phyloP scores from a whole-genome alignment of 2,888 invertebrate species.

The Euplagia quadripunctaria region DNA sequence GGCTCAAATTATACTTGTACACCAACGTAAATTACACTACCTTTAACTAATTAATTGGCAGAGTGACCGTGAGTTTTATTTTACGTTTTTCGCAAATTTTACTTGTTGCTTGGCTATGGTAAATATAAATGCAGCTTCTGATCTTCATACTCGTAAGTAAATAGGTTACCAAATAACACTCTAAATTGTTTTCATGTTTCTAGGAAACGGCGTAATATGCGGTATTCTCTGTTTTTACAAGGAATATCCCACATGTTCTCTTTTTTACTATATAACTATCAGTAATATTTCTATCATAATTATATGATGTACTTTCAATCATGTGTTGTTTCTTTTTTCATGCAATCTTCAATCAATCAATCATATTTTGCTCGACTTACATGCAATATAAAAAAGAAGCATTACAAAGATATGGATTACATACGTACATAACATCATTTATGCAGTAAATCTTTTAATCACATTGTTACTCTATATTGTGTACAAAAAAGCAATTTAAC shows the following conservation, averaged over 20 bases:
- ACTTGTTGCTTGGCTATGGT: too few relatives aligned
- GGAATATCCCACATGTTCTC: too few relatives aligned
- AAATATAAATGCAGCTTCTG: too few relatives aligned
- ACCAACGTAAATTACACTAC: neutral
- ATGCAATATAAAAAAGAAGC: neutral
- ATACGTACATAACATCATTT: neutral
- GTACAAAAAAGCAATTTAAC: conserved; percentile 39
- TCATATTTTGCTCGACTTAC: neutral
- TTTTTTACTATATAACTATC: too few relatives aligned
- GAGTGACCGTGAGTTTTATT: neutral
- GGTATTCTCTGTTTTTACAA: neutral
- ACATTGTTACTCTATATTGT: conserved; percentile 16
- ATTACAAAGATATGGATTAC: neutral
- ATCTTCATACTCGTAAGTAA: neutral
- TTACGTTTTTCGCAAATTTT: neutral
- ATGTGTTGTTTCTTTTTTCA: too few relatives aligned
- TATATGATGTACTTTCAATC: too few relatives aligned
- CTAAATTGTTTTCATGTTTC: neutral
- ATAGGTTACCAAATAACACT: neutral
- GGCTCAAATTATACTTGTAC: neutral
- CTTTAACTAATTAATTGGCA: neutral
- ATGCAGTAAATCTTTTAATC: conserved; percentile 6
- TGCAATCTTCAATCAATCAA: too few relatives aligned
- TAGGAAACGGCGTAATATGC: neutral
- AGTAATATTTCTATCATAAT: too few relatives aligned